Evolutionary conservation across 2,888 invertebrate species (phyloP), one percentile per base, ranked within the genome.

Genomic region (Drosophila multiciliata): DNA sequence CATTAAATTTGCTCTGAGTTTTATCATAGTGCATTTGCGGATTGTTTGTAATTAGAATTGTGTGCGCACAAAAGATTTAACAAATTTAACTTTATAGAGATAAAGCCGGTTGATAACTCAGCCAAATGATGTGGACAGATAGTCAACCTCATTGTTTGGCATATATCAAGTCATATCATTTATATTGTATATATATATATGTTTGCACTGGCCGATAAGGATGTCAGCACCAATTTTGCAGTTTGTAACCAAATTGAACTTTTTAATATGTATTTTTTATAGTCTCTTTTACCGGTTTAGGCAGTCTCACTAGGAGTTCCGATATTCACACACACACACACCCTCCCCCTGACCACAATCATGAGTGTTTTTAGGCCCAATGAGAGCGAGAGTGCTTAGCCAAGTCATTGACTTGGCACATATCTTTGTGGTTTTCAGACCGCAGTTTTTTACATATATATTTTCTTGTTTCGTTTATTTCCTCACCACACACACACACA

Each of bases 321-420:
- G 12, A 45, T 40, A n/a, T n/a, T n/a, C 32, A 38, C 12, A 40
- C 32, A 20, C 54, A 55, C 40, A 17, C 20, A 53, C 35, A 20
- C 35, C 42, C 23, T 38, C 40, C 33, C 33, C 33, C 3, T 33
- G 32, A 58, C 42, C 45, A 29, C 23, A 42, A 32, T 17, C 20
- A 17, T 59, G 29, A 33, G 33, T 33, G 12, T 2, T 6, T 29
- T 53, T 23, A 6, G 45, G 54, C 71, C 66, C 66, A 79, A 61
- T 45, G 63, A 67, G 64, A 82, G 57, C 72, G 67, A 78, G 75
- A 82, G 75, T 66, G 69, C 42, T 48, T 54, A 50, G 58, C 48
- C 66, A 78, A 78, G 84, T 86, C 84, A 83, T 80, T 84, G 84
- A 88, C 86, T 83, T 60, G 78, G 63, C 86, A 75, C 66, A 73